phyloP scores from a whole-genome alignment of 2,888 invertebrate species.

The Napeogenes sylphis region DNA sequence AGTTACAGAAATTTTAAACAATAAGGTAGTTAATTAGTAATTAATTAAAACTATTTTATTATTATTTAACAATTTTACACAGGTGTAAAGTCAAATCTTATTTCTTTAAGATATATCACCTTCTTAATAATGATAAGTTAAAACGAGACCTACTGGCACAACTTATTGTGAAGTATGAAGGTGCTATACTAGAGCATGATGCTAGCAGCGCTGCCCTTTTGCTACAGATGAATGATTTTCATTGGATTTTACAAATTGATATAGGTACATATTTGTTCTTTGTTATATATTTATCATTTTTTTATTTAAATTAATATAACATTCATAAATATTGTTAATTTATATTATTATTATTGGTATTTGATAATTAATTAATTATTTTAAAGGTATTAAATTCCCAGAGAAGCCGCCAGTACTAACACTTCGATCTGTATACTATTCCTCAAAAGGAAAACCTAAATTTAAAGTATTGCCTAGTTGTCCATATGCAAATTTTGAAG shows the following conservation, averaged over 20 bases:
- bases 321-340: background rate
- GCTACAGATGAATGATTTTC: constrained; percentile 79
- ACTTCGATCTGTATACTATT: constrained; percentile 78
- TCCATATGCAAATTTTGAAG: constrained; percentile 67
- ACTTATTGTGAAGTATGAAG: constrained; percentile 71
- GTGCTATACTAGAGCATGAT: constrained; percentile 69
- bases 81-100: background rate
- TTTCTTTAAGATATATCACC: constrained; percentile 57
- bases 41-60: background rate
- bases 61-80: background rate
- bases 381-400: constrained; percentile 73
- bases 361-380: background rate
- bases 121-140: constrained; percentile 65
- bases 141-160: constrained; percentile 67
- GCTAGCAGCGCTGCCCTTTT: constrained; percentile 75
- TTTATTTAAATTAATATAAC: constrained; percentile 8
- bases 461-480: constrained; percentile 61
- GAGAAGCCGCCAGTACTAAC: constrained; percentile 72
- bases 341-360: constrained; percentile 12
- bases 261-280: constrained; percentile 51
- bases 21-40: constrained; percentile 55
- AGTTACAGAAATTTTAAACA: constrained; percentile 73
- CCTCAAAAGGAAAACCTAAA: constrained; percentile 63
- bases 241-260: constrained; percentile 79
- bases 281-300: background rate